A percentile compares a stretch with the other conserved stretches of the same genome.
phyloP scores from a whole-genome alignment of 2,888 invertebrate species.

The Apodemia hepburni region DNA sequence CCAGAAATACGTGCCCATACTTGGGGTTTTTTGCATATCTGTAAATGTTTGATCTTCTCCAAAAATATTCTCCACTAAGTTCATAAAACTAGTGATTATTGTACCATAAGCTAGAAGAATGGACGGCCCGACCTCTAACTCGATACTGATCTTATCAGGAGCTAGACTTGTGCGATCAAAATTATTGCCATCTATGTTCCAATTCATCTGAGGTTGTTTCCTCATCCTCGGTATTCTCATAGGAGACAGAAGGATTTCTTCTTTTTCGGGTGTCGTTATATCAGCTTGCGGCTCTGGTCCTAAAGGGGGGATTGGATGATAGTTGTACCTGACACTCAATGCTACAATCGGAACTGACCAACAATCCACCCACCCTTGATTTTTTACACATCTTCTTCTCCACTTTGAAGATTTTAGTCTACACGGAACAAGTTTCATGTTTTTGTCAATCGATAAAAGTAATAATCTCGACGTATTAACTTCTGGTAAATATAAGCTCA shows the following conservation, averaged over 20 bases:
- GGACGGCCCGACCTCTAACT: conserved; percentile 97
- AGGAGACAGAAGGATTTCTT: conserved; percentile 94
- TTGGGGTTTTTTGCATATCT: conserved; percentile 89
- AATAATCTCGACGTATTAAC: conserved; percentile 93
- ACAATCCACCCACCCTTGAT: conserved; percentile 95
- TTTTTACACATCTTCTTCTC: conserved; percentile 88
- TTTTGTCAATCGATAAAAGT: conserved; percentile 91
- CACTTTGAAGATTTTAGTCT: conserved; percentile 83
- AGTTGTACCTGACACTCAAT: conserved; percentile 93
- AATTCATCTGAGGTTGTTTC: conserved; percentile 85
- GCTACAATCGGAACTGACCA: conserved; percentile 98
- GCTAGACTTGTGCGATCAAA: conserved; percentile 93
- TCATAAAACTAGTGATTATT: conserved; percentile 92
- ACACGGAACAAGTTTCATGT: conserved; percentile 89
- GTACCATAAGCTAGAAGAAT: conserved; percentile 95
- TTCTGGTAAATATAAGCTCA: conserved; percentile 94
- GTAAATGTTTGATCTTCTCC: conserved; percentile 97
- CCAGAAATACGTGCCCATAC: conserved; percentile 59
- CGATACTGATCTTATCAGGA: conserved; percentile 94
- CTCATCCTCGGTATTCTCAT: conserved; percentile 92
- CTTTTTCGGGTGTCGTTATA: conserved; percentile 96
- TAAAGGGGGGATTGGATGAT: conserved; percentile 94
- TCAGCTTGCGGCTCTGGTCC: conserved; percentile 95
- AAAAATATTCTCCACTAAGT: conserved; percentile 97
- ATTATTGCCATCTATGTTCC: conserved; percentile 85